These are phyloP conservation scores for Brachypterus glaber DNA, from an alignment of 2,888 invertebrate genomes.

Conservation along the genomic window DNA sequence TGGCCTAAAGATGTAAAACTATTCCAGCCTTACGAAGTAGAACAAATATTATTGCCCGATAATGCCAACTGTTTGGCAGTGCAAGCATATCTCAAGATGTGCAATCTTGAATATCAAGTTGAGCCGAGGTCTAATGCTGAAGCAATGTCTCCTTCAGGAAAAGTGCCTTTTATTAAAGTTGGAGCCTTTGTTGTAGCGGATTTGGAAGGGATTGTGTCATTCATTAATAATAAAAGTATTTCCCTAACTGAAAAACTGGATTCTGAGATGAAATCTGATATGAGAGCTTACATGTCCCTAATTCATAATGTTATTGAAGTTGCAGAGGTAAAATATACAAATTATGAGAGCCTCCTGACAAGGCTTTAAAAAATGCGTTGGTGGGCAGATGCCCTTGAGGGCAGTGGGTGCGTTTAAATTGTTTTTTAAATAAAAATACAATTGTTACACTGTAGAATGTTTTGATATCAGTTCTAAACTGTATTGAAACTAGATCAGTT, in stretches of 20 bases:
- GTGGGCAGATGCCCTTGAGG: too few species aligned
- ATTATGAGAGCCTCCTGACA: too few species aligned
- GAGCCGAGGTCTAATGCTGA: constrained; percentile 86
- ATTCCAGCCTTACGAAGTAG: constrained; percentile 84
- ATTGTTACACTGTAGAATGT: too few species aligned
- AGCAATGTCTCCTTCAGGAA: constrained; percentile 91
- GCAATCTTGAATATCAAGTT: constrained; percentile 70
- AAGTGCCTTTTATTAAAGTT: constrained; percentile 85
- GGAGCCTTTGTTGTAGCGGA: constrained; percentile 85
- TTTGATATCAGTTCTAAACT: too few species aligned
- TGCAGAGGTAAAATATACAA: constrained; percentile 69
- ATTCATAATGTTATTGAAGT: constrained; percentile 82
- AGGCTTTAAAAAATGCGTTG: background rate
- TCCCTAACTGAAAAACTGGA: constrained; percentile 63
- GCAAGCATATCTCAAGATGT: constrained; percentile 90
- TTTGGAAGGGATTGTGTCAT: constrained; percentile 83
- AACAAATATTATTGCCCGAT: constrained; percentile 89
- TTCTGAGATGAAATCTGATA: constrained; percentile 73
- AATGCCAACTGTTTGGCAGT: constrained; percentile 90
- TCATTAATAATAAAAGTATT: constrained; percentile 76
- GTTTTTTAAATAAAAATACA: too few species aligned
- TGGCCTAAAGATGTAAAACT: constrained; percentile 84
- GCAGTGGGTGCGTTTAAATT: too few species aligned
- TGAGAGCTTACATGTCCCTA: constrained; percentile 88
- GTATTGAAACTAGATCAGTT: too few species aligned